These are phyloP conservation scores for Ictalurus furcatus DNA, from an alignment of 2,113 vertebrate species.

Conservation along the genomic window DNA sequence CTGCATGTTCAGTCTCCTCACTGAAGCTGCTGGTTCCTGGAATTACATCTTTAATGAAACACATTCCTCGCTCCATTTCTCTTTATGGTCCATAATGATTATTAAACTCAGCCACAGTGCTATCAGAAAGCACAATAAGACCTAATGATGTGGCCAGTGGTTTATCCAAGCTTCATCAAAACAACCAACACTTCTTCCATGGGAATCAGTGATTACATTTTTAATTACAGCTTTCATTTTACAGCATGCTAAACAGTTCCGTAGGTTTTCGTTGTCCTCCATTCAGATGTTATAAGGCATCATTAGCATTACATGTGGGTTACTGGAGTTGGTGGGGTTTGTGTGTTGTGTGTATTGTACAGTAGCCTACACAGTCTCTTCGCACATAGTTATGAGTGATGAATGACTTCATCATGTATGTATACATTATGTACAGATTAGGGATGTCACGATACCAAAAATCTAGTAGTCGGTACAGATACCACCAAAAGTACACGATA, in stretches of 20 bases:
- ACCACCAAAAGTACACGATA: too few species aligned
- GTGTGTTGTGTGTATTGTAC: neutral
- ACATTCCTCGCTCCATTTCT: conserved; percentile 56
- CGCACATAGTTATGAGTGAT: neutral
- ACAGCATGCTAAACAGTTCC: conserved; percentile 16
- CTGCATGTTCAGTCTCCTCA: conserved; percentile 22
- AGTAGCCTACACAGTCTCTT: neutral
- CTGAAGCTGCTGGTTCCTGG: conserved; percentile 41
- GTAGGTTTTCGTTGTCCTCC: conserved; percentile 13
- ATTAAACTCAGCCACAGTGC: conserved; percentile 48
- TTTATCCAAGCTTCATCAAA: conserved; percentile 44
- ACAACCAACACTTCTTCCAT: conserved; percentile 24
- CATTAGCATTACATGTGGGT: neutral
- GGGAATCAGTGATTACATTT: conserved; percentile 42
- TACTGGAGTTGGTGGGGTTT: neutral
- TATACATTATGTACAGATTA: conserved; percentile 14
- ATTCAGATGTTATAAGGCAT: conserved; percentile 1
- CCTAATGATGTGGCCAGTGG: conserved; percentile 42
- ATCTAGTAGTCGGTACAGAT: too few species aligned
- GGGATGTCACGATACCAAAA: too few species aligned
- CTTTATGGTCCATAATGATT: conserved; percentile 55
- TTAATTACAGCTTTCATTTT: conserved; percentile 54
- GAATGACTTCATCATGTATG: neutral
- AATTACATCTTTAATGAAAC: conserved; percentile 56
- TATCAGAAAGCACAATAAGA: conserved; percentile 44